These are phyloP conservation scores for Xiphophorus couchianus DNA, from an alignment of 2,113 vertebrate genomes.

Conservation along the genomic window DNA sequence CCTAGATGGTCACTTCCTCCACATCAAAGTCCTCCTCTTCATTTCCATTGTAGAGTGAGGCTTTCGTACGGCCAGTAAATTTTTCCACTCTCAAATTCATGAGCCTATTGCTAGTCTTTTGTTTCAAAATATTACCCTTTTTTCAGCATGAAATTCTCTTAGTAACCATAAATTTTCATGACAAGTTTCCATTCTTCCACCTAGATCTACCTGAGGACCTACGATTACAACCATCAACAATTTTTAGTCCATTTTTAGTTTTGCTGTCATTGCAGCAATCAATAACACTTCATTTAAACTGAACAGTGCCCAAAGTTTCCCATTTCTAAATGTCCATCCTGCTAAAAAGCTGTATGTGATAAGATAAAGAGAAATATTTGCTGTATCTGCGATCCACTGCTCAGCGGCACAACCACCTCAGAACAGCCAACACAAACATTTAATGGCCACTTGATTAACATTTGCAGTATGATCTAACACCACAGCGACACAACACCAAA, in stretches of 20 bases:
- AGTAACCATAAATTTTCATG: too few species aligned
- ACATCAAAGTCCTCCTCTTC: not conserved
- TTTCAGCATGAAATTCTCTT: too few species aligned
- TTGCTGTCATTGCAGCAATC: not conserved
- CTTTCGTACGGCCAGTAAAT: not conserved
- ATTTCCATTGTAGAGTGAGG: not conserved
- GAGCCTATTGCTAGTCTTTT: not conserved
- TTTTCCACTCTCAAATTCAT: not conserved
- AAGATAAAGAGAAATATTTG: slow-evolving; percentile 49
- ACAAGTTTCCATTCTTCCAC: too few species aligned
- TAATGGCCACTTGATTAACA: slow-evolving; percentile 46
- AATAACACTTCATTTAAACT: not conserved
- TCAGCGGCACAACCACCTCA: slow-evolving; percentile 20
- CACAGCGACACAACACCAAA: slow-evolving; percentile 27
- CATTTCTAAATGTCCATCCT: slow-evolving; percentile 27
- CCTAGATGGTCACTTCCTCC: not conserved
- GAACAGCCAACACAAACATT: slow-evolving; percentile 55
- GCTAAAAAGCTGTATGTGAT: slow-evolving; percentile 34
- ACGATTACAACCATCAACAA: not conserved
- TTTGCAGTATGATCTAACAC: slow-evolving; percentile 51
- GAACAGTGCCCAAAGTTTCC: slow-evolving; percentile 11
- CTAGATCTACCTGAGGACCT: too few species aligned
- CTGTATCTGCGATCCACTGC: slow-evolving; percentile 38
- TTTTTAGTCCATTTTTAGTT: slow-evolving; percentile 1
- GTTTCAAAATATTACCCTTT: too few species aligned